These are phyloP conservation scores for Camponotus pennsylvanicus DNA, from an alignment of 1,140 invertebrate species.

Conservation along the genomic window DNA sequence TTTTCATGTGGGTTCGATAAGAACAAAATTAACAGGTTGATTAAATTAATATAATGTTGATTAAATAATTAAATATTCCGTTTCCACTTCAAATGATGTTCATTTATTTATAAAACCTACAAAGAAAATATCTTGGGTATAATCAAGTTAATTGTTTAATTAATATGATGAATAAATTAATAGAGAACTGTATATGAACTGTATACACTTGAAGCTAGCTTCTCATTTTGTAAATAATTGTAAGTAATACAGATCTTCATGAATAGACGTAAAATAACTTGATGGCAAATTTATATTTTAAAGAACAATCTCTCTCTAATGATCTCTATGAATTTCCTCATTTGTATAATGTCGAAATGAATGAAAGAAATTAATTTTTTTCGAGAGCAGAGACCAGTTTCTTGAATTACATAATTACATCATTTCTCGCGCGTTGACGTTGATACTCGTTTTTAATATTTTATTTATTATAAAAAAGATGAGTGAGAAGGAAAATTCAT, in stretches of 20 bases:
- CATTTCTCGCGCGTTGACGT: background rate
- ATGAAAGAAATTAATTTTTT: background rate
- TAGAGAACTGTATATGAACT: background rate
- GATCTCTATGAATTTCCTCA: background rate
- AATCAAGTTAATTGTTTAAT: background rate
- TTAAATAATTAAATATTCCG: slow-evolving; percentile 5
- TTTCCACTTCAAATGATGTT: background rate
- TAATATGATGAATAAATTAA: background rate
- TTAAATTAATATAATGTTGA: background rate
- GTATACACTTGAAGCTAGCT: background rate
- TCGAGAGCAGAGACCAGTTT: background rate
- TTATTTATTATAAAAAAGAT: background rate
- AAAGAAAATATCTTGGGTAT: background rate
- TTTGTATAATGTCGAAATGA: background rate
- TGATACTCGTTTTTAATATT: background rate
- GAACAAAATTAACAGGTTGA: background rate
- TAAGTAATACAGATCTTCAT: background rate
- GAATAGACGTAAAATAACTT: background rate
- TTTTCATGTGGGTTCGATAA: background rate
- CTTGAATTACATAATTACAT: background rate
- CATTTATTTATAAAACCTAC: background rate
- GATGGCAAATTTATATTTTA: background rate
- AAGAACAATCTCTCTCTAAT: background rate
- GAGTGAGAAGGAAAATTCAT: background rate
- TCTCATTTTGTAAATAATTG: background rate